Evolutionary conservation across 2,888 invertebrate species (phyloP).

Genomic region (Andricus quercusramuli): DNA sequence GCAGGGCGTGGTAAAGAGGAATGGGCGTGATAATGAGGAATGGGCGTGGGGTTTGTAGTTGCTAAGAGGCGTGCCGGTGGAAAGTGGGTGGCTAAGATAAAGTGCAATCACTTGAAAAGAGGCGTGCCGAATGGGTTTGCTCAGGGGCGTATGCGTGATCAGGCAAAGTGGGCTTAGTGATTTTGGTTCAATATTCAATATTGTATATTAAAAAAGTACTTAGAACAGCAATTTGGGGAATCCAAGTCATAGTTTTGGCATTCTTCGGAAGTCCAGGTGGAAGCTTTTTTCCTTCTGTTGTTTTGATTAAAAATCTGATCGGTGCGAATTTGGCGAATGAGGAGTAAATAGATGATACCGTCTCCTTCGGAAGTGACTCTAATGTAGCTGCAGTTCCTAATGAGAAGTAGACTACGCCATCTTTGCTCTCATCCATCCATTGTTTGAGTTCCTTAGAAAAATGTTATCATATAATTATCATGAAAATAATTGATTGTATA

Average conservation of each 20-base stretch:
- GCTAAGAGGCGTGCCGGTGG: too few relatives aligned
- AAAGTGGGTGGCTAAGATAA: too few relatives aligned
- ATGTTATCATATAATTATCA: background rate
- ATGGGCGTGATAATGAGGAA: too few relatives aligned
- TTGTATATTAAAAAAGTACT: constrained; percentile 57
- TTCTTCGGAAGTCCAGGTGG: constrained; percentile 67
- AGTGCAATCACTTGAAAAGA: too few relatives aligned
- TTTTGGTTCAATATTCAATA: background rate
- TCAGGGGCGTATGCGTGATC: too few relatives aligned
- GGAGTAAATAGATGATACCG: constrained; percentile 61
- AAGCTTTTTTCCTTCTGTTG: constrained; percentile 60
- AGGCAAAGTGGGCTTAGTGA: background rate
- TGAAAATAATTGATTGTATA: background rate
- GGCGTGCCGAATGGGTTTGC: too few relatives aligned
- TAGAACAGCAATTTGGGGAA: constrained; percentile 68
- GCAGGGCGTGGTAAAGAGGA: too few relatives aligned
- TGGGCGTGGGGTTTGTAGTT: too few relatives aligned
- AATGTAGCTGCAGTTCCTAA: constrained; percentile 72
- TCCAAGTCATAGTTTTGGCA: constrained; percentile 64
- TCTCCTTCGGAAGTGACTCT: constrained; percentile 65
- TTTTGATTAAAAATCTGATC: constrained; percentile 68
- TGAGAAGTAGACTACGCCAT: constrained; percentile 72
- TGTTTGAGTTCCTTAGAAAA: constrained; percentile 66
- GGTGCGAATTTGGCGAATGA: constrained; percentile 69
- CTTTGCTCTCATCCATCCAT: constrained; percentile 70